Percentiles rank a stretch among this genome's conserved stretches.
phyloP scores from a whole-genome alignment of 2,888 invertebrate genomes.

The Chrysolina americana region DNA sequence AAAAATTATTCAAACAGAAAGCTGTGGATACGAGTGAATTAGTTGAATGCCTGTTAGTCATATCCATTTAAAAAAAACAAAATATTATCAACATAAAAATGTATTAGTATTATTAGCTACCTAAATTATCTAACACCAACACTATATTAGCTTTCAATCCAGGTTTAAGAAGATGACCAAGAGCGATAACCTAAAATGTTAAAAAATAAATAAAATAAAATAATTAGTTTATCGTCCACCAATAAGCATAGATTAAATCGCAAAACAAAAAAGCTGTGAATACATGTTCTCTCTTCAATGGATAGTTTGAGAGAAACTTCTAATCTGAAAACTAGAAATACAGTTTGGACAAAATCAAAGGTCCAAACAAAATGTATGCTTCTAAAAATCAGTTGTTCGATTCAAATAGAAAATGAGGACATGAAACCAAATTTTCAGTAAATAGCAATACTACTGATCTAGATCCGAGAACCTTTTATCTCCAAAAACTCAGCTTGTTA shows the following conservation, averaged over 20 bases:
- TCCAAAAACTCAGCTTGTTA: not conserved
- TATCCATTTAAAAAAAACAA: conserved; percentile 9
- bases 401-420: too few species aligned
- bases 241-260: conserved; percentile 8
- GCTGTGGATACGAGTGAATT: conserved; percentile 21
- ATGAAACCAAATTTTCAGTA: too few species aligned
- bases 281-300: not conserved
- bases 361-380: too few species aligned
- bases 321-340: too few species aligned
- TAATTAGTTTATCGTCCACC: conserved; percentile 7
- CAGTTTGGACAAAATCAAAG: too few species aligned
- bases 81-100: conserved; percentile 7
- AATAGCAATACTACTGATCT: not conserved
- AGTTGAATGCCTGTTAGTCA: conserved; percentile 25
- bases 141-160: conserved; percentile 44
- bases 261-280: conserved; percentile 12
- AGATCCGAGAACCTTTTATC: not conserved
- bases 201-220: conserved; percentile 32
- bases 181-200: conserved; percentile 41
- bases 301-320: too few species aligned
- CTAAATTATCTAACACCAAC: conserved; percentile 42
- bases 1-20: not conserved
- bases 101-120: conserved; percentile 40
- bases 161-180: conserved; percentile 37
- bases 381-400: too few species aligned